Base-by-base conservation (phyloP, 2,888 invertebrate species). In the Nudaria mundana region DNA sequence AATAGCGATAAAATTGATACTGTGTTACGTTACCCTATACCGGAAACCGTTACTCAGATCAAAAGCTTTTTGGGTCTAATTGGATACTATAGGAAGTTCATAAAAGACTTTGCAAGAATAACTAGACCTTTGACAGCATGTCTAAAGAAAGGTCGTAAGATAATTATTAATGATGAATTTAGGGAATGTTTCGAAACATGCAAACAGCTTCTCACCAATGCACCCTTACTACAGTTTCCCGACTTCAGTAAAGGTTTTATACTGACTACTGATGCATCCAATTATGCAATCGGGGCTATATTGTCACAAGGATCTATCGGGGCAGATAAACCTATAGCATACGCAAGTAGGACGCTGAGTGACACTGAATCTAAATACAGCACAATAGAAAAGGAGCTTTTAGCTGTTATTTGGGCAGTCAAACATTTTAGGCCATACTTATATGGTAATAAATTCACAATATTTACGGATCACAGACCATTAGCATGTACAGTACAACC, bases 221-320 rank as follows among this genome's bases (percentile, higher is more conserved):
- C 26, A n/a, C n/a, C n/a, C n/a, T n/a, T 30, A 11, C 3, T 11
- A 18, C 30, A 30, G 13, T 28, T 14, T 7, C 28, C 28, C 14
- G 28, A 14, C n/a, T 28, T 28, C 11, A 14, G 5, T 14, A 14
- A 28, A n/a, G 5, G 5, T 1, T 28, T 28, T 14, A 13, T 28
- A 13, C n/a, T 28, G 4, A 28, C n/a, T n/a, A 28, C 28, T 13
- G 28, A 28, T 51, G 42, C 48, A 36, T 6, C 23, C 4, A 32
- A 14, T 14, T 12, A n/a, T 23, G 23, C 23, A 6, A 5, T 28
- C 1, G 28, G 28, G 3, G 28, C 28, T 28, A 8, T 6, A n/a
- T n/a, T 30, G 10, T 30, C 30, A 30, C 30, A 30, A 16, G 30
- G 30, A 7, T 8, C 18, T 10, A 6, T 30, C 10, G 30, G 30